Percentiles rank a stretch among this genome's conserved stretches.
Conservation (phyloP, 1,140 invertebrate species). For the Whitmania pigra region DNA sequence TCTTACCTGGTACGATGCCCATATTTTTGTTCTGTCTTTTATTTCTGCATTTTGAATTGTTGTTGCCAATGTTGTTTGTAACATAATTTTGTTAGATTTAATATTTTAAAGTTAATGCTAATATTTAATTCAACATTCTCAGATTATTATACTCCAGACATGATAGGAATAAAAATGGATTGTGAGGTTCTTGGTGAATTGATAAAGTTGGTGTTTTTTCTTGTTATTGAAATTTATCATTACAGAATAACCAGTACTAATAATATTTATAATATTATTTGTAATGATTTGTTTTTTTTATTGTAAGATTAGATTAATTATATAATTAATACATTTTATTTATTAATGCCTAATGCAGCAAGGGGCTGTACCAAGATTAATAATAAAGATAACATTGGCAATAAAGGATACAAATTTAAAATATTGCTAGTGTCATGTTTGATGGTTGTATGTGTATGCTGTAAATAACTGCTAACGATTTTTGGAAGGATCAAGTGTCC, state of each 20-base stretch:
- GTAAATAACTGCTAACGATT: constrained; percentile 12
- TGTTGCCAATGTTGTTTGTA: background rate
- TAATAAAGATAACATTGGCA: no score
- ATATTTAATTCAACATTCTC: constrained; percentile 11
- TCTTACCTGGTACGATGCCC: constrained; percentile 52
- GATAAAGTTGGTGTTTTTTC: constrained; percentile 48
- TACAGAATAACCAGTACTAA: no score
- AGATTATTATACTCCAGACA: constrained; percentile 73
- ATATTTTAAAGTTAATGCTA: background rate
- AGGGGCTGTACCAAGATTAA: no score
- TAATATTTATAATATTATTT: no score
- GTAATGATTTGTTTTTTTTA: no score
- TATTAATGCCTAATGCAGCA: no score
- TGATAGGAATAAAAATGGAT: constrained; percentile 72
- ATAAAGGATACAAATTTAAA: no score
- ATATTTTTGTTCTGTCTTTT: background rate
- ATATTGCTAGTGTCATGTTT: background rate
- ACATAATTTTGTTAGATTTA: background rate
- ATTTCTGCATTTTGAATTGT: background rate
- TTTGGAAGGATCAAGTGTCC: constrained; percentile 58
- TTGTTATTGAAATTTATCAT: constrained; percentile 9
- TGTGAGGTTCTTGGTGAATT: constrained; percentile 73
- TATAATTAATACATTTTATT: no score
- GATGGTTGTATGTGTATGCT: background rate
- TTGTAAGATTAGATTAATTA: no score